Percentiles rank a stretch among this genome's conserved stretches.
Conservation (phyloP, 53 echinoderm and acorn worm genomes). For the Apostichopus leukothele region DNA sequence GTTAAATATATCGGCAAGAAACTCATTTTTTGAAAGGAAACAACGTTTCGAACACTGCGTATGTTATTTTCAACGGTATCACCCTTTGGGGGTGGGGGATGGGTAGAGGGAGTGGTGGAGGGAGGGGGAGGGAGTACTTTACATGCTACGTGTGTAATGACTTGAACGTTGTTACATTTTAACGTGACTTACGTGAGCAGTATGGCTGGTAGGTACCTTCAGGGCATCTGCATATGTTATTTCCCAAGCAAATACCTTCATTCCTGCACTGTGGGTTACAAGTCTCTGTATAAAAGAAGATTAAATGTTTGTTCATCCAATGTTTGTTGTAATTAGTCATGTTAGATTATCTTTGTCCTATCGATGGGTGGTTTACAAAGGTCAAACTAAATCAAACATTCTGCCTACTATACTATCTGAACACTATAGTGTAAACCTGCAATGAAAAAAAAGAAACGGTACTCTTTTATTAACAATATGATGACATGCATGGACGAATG, state of each 20-base stretch:
- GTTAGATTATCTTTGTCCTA: constrained; percentile 21
- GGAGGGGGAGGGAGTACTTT: no score
- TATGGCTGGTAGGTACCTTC: constrained; percentile 60
- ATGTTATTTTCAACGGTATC: no score
- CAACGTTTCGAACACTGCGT: neutral
- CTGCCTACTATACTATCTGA: no score
- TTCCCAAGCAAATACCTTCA: constrained; percentile 72
- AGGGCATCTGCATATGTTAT: constrained; percentile 66
- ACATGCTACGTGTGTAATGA: no score
- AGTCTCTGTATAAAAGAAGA: constrained; percentile 51
- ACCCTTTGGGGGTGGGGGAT: no score
- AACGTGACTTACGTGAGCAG: constrained; percentile 66
- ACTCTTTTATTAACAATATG: no score
- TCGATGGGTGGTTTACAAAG: constrained; percentile 10
- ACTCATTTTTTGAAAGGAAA: neutral
- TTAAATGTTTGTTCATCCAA: neutral
- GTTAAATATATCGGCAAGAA: no score
- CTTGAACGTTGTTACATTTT: neutral
- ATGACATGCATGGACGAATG: no score
- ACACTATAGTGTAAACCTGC: no score
- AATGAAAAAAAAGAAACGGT: no score
- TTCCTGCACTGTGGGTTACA: constrained; percentile 73
- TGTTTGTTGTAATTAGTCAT: constrained; percentile 2
- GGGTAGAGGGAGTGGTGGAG: no score
- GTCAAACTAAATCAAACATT: constrained; percentile 5